These are phyloP conservation scores for Spilosoma lubricipeda DNA, from an alignment of 2,888 invertebrate genomes.

Conservation along the genomic window DNA sequence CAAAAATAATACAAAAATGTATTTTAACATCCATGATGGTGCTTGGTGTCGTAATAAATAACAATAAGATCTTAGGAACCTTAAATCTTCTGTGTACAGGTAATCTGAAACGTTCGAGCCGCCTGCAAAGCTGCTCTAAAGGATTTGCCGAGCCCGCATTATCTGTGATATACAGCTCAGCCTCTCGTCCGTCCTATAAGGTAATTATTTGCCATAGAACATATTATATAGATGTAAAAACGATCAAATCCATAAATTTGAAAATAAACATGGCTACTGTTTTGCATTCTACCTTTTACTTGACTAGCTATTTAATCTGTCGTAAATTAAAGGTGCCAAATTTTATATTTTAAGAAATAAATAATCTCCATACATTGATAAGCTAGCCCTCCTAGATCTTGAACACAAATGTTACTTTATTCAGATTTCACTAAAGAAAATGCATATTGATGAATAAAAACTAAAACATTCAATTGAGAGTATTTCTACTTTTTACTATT, in stretches of 20 bases:
- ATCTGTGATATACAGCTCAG: conserved; percentile 87
- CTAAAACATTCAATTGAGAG: background rate
- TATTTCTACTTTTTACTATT: background rate
- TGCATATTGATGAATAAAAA: background rate
- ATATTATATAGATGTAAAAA: no score
- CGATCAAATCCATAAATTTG: background rate
- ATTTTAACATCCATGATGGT: conserved; percentile 17
- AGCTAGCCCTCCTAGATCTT: background rate
- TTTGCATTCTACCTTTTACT: background rate
- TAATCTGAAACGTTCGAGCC: conserved; percentile 81
- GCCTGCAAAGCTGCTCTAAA: conserved; percentile 82
- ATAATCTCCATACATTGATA: background rate
- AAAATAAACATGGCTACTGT: background rate
- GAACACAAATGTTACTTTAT: conserved; percentile 2
- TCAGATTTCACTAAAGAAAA: background rate
- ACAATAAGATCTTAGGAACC: conserved; percentile 30
- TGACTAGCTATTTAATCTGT: background rate
- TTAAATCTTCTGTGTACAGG: conserved; percentile 60
- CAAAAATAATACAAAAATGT: conserved; percentile 56
- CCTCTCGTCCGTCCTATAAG: conserved; percentile 87
- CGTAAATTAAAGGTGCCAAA: conserved; percentile 2
- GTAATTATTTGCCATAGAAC: conserved; percentile 53
- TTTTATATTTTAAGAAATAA: background rate
- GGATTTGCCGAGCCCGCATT: conserved; percentile 86
- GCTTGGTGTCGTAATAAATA: conserved; percentile 25